Evolutionary conservation across 1,140 invertebrate genomes (phyloP).

Genomic region (Nebria ingens): DNA sequence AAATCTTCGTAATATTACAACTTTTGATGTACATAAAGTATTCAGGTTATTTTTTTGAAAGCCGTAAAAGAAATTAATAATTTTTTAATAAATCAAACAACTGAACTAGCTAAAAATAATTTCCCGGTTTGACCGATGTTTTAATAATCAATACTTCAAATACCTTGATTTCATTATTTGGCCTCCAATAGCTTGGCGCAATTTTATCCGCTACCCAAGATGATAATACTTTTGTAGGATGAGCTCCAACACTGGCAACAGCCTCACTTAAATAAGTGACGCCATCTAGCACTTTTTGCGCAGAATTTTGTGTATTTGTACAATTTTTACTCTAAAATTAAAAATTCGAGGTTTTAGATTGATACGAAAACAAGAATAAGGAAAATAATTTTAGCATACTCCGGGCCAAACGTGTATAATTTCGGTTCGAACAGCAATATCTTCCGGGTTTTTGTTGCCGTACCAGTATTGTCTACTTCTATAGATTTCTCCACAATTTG

Average conservation of each 20-base stretch:
- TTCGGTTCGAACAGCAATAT: constrained; percentile 52
- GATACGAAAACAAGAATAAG: background rate
- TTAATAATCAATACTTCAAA: too few species aligned
- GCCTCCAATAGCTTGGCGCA: constrained; percentile 71
- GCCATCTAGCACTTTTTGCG: constrained; percentile 63
- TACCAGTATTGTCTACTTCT: constrained; percentile 76
- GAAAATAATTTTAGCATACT: constrained; percentile 37
- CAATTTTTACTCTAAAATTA: constrained; percentile 12
- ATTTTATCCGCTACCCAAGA: constrained; percentile 70
- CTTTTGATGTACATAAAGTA: too few species aligned
- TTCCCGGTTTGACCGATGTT: too few species aligned
- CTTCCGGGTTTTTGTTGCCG: constrained; percentile 68
- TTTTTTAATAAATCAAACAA: too few species aligned
- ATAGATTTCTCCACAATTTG: constrained; percentile 72
- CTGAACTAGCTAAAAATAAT: too few species aligned
- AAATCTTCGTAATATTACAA: too few species aligned
- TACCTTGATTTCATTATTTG: constrained; percentile 64
- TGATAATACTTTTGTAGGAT: constrained; percentile 55
- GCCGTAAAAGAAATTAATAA: too few species aligned
- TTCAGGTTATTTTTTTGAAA: too few species aligned
- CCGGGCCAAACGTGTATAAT: constrained; percentile 72
- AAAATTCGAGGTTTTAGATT: constrained; percentile 6
- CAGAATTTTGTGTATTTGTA: constrained; percentile 51
- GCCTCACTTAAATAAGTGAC: constrained; percentile 61
- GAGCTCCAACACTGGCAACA: constrained; percentile 54